Percentiles rank a stretch among this genome's conserved stretches.
Evolutionary conservation across 2,113 vertebrate species (phyloP).

Genomic region (Apaloderma vittatum): DNA sequence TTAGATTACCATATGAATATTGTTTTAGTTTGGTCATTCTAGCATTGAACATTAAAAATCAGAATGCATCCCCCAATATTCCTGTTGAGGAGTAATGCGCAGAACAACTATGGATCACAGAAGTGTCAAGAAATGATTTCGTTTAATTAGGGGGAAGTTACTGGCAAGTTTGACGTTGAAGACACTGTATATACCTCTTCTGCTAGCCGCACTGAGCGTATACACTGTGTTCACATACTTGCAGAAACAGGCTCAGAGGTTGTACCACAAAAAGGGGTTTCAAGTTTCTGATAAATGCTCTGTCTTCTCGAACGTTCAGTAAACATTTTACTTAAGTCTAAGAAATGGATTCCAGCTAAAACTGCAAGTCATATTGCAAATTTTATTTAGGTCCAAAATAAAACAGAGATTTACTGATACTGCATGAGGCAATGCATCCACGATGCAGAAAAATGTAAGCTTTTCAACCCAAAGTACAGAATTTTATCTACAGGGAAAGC

Average conservation of each 20-base stretch:
- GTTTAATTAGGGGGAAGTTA: neutral
- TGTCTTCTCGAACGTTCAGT: neutral
- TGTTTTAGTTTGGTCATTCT: conserved; percentile 81
- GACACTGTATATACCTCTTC: conserved; percentile 26
- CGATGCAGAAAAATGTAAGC: conserved; percentile 41
- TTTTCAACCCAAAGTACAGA: conserved; percentile 41
- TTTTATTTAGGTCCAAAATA: conserved; percentile 44
- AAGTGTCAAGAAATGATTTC: neutral
- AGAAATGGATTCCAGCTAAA: conserved; percentile 40
- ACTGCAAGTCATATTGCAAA: conserved; percentile 25
- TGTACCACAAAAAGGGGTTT: neutral
- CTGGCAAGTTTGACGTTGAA: neutral
- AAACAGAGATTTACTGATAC: neutral
- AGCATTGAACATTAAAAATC: conserved; percentile 67
- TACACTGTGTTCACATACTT: neutral
- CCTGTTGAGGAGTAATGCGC: conserved; percentile 70
- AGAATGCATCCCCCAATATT: conserved; percentile 71
- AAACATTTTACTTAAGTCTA: conserved; percentile 19
- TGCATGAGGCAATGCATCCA: conserved; percentile 35
- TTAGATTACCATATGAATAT: conserved; percentile 67
- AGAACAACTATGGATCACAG: conserved; percentile 18
- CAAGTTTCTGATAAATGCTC: conserved; percentile 9
- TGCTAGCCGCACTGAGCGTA: neutral
- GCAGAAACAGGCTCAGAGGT: conserved; percentile 18
- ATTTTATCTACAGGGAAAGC: conserved; percentile 56